Evolutionary conservation across 2,113 vertebrate genomes (phyloP).

Genomic region (Eulemur rufifrons): DNA sequence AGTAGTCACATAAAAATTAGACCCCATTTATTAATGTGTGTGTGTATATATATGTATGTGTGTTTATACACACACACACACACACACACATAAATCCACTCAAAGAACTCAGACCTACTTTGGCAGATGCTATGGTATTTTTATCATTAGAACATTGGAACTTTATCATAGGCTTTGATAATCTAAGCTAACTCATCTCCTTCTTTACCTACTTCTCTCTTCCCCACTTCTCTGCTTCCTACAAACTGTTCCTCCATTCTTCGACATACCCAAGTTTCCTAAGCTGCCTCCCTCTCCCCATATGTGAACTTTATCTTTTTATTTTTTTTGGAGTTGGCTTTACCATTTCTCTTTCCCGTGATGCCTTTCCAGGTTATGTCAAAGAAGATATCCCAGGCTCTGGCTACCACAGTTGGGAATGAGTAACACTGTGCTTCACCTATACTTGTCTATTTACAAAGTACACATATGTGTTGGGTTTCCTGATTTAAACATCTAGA

Average conservation of each 20-base stretch:
- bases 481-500: neutral
- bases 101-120: neutral
- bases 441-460: neutral
- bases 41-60: neutral
- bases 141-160: neutral
- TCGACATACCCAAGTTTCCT: neutral
- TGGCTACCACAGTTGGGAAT: neutral
- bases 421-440: fast-evolving
- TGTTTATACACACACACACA: neutral
- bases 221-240: neutral
- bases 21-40: neutral
- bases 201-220: neutral
- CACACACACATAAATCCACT: neutral
- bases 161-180: neutral
- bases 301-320: neutral
- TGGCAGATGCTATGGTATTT: neutral
- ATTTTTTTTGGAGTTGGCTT: neutral
- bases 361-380: neutral
- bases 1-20: neutral
- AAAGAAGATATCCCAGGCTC: neutral
- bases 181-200: neutral
- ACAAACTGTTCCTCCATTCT: neutral
- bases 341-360: neutral
- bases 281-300: neutral
- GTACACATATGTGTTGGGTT: neutral